Percentiles rank a stretch among this genome's conserved stretches.
These are phyloP conservation scores for Heptranchias perlo DNA, from an alignment of 2,113 vertebrate genomes.

Conservation along the genomic window DNA sequence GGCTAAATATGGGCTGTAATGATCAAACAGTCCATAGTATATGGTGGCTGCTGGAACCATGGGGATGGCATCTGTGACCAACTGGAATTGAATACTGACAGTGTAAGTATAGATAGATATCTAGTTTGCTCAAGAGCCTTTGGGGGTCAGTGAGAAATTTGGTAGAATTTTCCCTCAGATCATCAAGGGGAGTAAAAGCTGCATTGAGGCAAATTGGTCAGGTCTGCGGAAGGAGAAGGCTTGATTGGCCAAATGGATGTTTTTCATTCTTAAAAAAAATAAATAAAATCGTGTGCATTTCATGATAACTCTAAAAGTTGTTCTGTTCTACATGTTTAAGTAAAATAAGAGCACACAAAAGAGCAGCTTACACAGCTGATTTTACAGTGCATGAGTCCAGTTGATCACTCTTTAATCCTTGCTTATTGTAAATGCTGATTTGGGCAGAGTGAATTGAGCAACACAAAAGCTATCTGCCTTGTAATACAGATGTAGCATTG, in stretches of 20 bases:
- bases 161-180: not conserved
- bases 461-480: not conserved
- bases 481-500: not conserved
- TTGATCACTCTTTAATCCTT: not conserved
- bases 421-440: not conserved
- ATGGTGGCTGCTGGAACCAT: not conserved
- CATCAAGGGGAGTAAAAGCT: not conserved
- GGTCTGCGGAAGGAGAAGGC: not conserved
- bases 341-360: not conserved
- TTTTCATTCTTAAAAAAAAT: not conserved
- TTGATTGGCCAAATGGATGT: not conserved
- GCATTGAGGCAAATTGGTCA: not conserved
- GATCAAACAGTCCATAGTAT: not conserved
- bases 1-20: not conserved
- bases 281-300: no score
- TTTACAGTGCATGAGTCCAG: not conserved
- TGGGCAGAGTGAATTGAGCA: not conserved
- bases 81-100: not conserved
- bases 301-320: no score
- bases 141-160: not conserved
- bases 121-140: not conserved
- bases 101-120: not conserved
- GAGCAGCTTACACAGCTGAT: not conserved
- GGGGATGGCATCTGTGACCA: not conserved
- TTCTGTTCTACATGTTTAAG: no score